Evolutionary conservation across 2,113 vertebrate genomes (phyloP).

Genomic region (Semicossyphus pulcher): DNA sequence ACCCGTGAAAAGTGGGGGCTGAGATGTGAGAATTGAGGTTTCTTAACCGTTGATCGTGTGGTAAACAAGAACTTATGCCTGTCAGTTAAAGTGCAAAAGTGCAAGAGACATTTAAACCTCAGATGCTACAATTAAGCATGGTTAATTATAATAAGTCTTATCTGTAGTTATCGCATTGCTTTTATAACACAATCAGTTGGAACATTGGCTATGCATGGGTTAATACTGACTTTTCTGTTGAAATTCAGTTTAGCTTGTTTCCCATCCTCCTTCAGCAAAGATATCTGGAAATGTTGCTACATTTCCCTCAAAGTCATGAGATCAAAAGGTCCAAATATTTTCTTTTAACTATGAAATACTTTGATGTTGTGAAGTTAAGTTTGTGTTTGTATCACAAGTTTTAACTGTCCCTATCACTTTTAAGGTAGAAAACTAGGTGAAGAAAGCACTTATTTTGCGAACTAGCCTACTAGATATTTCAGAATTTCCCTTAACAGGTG

Average conservation of each 20-base stretch:
- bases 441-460: no score
- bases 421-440: slow-evolving; percentile 41
- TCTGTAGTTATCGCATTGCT: neutral
- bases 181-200: neutral
- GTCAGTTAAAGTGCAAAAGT: neutral
- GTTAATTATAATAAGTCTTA: neutral
- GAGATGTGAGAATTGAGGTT: neutral
- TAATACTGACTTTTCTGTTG: neutral
- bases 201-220: no score
- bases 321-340: neutral
- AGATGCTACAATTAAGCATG: neutral
- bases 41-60: neutral
- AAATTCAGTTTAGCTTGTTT: neutral
- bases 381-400: no score
- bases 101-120: neutral
- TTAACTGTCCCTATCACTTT: slow-evolving; percentile 5
- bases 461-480: no score
- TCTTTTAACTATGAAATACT: neutral
- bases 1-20: slow-evolving; percentile 7
- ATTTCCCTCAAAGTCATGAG: neutral
- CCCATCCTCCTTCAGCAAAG: no score
- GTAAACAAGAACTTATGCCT: neutral
- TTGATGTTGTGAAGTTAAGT: neutral
- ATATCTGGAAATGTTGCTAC: neutral
- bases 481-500: no score